Evolutionary conservation across 2,888 invertebrate genomes (phyloP).

Genomic region (Caenorhabditis uteleia): DNA sequence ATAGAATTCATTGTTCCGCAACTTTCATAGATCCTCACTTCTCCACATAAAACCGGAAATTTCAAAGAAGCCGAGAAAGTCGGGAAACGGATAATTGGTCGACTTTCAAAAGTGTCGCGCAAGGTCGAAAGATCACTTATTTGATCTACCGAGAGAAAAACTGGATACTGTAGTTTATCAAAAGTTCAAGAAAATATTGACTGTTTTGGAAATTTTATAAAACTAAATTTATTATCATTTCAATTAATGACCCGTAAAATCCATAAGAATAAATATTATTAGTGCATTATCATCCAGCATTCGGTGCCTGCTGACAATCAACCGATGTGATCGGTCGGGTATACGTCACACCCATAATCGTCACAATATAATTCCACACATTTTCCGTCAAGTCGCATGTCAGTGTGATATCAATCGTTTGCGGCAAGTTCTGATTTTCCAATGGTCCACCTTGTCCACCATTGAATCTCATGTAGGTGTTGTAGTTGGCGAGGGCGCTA

Average conservation of each 20-base stretch:
- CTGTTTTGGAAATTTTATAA: too few species aligned
- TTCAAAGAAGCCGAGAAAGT: too few species aligned
- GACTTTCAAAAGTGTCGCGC: too few species aligned
- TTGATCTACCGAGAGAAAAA: too few species aligned
- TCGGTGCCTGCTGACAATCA: neutral
- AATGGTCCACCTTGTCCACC: neutral
- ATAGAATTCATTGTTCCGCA: too few species aligned
- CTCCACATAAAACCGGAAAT: too few species aligned
- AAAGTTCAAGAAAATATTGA: too few species aligned
- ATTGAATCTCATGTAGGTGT: neutral
- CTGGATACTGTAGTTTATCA: too few species aligned
- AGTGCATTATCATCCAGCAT: neutral
- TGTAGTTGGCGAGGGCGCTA: neutral
- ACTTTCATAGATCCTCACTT: too few species aligned
- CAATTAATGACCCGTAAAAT: neutral
- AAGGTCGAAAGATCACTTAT: too few species aligned
- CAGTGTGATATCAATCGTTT: neutral
- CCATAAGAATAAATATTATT: neutral
- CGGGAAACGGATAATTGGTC: too few species aligned
- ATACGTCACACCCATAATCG: neutral
- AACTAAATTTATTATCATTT: too few species aligned
- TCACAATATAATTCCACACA: neutral
- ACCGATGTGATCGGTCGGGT: neutral
- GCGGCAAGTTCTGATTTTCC: neutral
- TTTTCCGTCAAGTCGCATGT: neutral